Conservation (phyloP, 1,140 invertebrate genomes). For the Drosophila prosaltans region DNA sequence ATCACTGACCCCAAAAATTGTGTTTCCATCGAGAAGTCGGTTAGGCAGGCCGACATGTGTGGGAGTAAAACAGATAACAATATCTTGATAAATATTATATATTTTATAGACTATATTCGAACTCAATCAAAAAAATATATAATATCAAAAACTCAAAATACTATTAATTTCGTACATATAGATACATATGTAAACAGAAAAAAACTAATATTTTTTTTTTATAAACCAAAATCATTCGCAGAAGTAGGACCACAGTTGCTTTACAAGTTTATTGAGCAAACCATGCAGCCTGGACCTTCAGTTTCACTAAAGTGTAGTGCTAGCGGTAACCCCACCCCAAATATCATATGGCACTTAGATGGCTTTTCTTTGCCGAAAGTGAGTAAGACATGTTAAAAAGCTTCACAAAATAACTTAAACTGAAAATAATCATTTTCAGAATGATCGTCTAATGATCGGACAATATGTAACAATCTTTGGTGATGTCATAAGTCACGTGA, state of each 20-base stretch:
- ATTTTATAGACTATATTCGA: too few relatives aligned
- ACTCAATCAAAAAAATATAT: too few relatives aligned
- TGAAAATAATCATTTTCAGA: background rate
- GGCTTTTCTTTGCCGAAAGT: conserved; percentile 86
- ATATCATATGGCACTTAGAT: conserved; percentile 91
- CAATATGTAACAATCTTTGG: conserved; percentile 87
- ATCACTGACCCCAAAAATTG: too few relatives aligned
- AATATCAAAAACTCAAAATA: too few relatives aligned
- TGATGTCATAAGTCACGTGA: conserved; percentile 89
- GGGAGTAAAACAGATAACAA: too few relatives aligned
- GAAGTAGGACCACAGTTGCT: conserved; percentile 91
- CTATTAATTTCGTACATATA: too few relatives aligned
- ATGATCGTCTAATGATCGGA: conserved; percentile 87
- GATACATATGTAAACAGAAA: too few relatives aligned
- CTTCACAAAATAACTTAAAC: background rate
- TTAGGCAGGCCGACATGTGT: too few relatives aligned
- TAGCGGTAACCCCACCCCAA: conserved; percentile 92
- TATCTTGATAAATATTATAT: too few relatives aligned
- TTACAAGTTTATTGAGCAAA: conserved; percentile 92
- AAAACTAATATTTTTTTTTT: too few relatives aligned
- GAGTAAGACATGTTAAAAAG: background rate
- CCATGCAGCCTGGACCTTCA: conserved; percentile 90
- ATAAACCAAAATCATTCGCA: conserved; percentile 67
- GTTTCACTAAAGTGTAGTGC: conserved; percentile 91
- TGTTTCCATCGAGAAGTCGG: too few relatives aligned